Base-by-base conservation (phyloP, 2,888 invertebrate species). In the Hoplodrina blanda region DNA sequence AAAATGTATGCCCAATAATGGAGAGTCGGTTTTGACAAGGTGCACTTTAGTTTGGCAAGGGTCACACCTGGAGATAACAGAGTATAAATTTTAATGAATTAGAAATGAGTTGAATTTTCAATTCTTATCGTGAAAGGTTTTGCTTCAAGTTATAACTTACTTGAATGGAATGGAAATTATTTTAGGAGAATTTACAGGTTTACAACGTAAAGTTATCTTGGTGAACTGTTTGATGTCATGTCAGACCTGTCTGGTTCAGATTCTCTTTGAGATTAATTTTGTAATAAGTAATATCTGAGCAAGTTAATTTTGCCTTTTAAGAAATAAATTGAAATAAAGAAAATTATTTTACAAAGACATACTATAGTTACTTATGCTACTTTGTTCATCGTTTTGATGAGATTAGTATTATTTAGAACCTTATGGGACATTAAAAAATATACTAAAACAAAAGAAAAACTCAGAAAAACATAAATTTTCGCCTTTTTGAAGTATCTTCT, bases 1-100 rank as follows among this genome's bases (percentile, higher is more conserved):
- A 95, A 95, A 95, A 95, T 95, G 94, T 95, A 93, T 93, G 93
- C 89, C 91, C 91, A 92, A 94, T 95, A 94, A 95, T 93, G 90
- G 90, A 86, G 87, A 85, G 82, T 71, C 76, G 72, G 74, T 86
- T 90, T 88, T 85, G 90, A 89, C 89, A 89, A 89, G 89, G 88
- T 85, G 83, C 87, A 87, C 87, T 89, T 89, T 89, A 87, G 82
- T 88, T 87, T 77, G 73, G 81, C 79, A 60, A 68, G 82, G 78
- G 76, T 77, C 67, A 77, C 73, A 85, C 86, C 87, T 85, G 85
- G 44, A 72, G 88, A 87, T 88, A 87, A 85, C 63, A 63, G 55
- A 53, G 33, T 66, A 64, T 80, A 75, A 61, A 69, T 78, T 78
- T 61, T 41, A 71, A 76, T 76, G 59, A 76, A 55, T 65, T 53